Evolutionary conservation across 30 jellyfish, hydroid and myxozoan species (phyloP).

Genomic region (Hydractinia echinata): DNA sequence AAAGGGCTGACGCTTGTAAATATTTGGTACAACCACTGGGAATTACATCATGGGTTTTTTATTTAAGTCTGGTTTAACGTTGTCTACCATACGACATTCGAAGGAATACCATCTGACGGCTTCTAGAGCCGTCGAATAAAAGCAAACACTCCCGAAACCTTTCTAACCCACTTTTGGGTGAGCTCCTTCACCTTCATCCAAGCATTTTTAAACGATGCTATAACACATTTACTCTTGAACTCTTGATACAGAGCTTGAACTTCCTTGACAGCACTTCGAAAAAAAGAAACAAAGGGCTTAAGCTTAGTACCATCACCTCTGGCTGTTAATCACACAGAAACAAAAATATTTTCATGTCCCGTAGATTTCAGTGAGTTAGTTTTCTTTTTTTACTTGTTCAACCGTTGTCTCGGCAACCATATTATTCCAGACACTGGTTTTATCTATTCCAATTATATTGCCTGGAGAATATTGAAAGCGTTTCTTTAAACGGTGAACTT

Average conservation of each 20-base stretch:
- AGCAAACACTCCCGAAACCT: no score
- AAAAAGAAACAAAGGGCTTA: neutral
- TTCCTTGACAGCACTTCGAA: neutral
- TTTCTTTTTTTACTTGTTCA: neutral
- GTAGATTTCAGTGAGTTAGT: neutral
- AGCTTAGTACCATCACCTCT: neutral
- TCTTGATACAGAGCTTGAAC: neutral
- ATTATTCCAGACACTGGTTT: neutral
- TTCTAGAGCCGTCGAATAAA: no score
- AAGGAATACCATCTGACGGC: no score
- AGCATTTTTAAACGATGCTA: neutral
- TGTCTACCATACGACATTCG: neutral
- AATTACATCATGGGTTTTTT: neutral
- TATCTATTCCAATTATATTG: neutral
- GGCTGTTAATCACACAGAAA: neutral
- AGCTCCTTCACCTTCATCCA: constrained; percentile 5
- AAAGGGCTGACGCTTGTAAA: constrained; percentile 2
- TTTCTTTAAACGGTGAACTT: neutral
- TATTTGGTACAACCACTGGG: neutral
- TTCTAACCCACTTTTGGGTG: neutral
- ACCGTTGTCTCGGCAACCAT: constrained; percentile 10
- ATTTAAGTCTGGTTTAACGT: neutral
- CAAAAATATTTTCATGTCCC: neutral
- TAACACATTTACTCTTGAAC: neutral
- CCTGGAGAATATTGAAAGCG: constrained; percentile 11